Evolutionary conservation across 1,140 invertebrate genomes (phyloP), one percentile per base, ranked within the genome.

Genomic region (Polypedilum pembai): DNA sequence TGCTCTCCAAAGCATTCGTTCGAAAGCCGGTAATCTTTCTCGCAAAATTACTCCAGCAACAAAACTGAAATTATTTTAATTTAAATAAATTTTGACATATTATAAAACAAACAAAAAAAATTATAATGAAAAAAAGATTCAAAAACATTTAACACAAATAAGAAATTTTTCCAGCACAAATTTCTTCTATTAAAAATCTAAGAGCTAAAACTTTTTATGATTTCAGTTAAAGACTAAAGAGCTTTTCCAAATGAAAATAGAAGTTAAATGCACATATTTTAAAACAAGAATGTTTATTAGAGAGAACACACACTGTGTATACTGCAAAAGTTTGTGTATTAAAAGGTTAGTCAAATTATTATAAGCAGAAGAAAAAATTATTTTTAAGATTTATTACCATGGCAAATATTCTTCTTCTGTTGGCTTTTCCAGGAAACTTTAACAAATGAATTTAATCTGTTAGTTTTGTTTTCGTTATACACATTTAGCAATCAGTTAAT

Each of bases 1-100:
- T 45, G 91, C 91, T 77, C 93, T 86, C 93, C 93, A 95, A 17
- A 95, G 79, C 86, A 94, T 90, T 65, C 89, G 86, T 80, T 95
- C 93, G 80, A 95, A 94, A 1, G 89, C 87, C 15, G 89, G 87
- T 73, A 94, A 84, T 73, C 90, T 85, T 74, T 92, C 89, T 7
- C 91, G 83, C 3, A 84, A 81, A 17, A 89, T 87, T 0, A 89
- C 86, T 3, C 88, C 88, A 45, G 87, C 87, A 40, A 89, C 86
- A 75, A 89, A 89, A 4, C 86, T 87, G 40, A 86, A 80, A 76
- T 69, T 10, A 12, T 8, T 18, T 18, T 18, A 66, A 10, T 5
- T 20, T 69, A 69, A 69, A 69, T 20, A 21, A 20, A 69, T 20
- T 2, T 69, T 66, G n/a, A 7, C 5, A 65, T 65, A 65, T 18